A percentile compares a stretch with the other conserved stretches of the same genome.
phyloP scores from a whole-genome alignment of 2,888 invertebrate species.

The Congeria kusceri region DNA sequence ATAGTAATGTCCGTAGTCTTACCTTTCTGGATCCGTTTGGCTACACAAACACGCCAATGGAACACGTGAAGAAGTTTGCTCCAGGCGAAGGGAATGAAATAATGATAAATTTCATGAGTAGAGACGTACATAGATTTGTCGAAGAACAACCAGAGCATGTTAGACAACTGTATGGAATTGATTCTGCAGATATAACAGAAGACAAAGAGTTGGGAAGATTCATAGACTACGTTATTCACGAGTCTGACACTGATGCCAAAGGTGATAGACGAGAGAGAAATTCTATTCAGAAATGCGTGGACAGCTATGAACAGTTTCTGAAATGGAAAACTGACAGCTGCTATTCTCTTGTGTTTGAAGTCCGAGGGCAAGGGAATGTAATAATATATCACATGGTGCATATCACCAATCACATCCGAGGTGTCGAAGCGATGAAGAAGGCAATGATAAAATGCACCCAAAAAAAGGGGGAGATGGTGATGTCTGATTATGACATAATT shows the following conservation, averaged over 20 bases:
- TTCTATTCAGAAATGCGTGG: not conserved
- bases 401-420: constrained; percentile 15
- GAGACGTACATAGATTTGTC: constrained; percentile 24
- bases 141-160: constrained; percentile 6
- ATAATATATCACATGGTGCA: constrained; percentile 21
- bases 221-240: not conserved
- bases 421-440: constrained; percentile 28
- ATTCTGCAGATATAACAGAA: not conserved
- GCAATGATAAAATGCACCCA: constrained; percentile 22
- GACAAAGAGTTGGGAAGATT: too few species aligned
- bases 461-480: not conserved
- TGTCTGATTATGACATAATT: constrained; percentile 22
- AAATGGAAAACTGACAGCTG: not conserved
- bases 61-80: constrained; percentile 6
- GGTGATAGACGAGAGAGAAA: not conserved
- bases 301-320: not conserved
- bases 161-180: constrained; percentile 11
- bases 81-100: not conserved
- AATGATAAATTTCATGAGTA: constrained; percentile 34
- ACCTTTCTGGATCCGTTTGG: constrained; percentile 34
- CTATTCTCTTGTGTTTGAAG: constrained; percentile 12
- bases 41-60: constrained; percentile 26
- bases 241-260: not conserved
- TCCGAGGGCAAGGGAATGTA: constrained; percentile 4
- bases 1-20: not conserved